Percentiles rank a stretch among this genome's conserved stretches.
Evolutionary conservation across 2,113 vertebrate species (phyloP).

Genomic region (Mesocricetus auratus): DNA sequence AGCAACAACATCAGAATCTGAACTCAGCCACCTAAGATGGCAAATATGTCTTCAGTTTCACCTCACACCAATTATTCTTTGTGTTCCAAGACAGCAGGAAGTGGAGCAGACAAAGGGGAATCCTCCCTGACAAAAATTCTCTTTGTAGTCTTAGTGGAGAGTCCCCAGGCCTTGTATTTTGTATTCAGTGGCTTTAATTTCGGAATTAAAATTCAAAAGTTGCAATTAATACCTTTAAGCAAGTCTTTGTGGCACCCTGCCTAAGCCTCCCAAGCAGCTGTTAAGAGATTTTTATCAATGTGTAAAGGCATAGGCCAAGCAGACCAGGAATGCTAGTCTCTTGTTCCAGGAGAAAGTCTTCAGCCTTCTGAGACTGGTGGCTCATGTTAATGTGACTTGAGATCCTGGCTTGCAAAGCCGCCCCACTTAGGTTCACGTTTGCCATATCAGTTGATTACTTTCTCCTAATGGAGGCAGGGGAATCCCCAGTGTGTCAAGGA

Average conservation of each 20-base stretch:
- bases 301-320: background rate
- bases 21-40: background rate
- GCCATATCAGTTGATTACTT: background rate
- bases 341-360: conserved; percentile 19
- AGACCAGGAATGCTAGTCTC: background rate
- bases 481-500: conserved; percentile 32
- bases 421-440: background rate
- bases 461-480: background rate
- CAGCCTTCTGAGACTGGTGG: background rate
- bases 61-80: background rate
- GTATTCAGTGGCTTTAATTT: background rate
- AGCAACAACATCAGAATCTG: background rate
- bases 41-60: background rate
- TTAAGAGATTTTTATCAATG: conserved; percentile 9
- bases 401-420: background rate
- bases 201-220: conserved; percentile 40
- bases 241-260: background rate
- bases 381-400: background rate
- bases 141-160: background rate
- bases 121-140: conserved; percentile 37
- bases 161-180: background rate
- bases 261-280: background rate
- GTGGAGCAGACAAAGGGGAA: background rate
- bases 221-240: background rate
- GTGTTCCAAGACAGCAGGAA: conserved; percentile 10